phyloP scores from a whole-genome alignment of 2,797 vertebrate genomes.

The Chelon labrosus region DNA sequence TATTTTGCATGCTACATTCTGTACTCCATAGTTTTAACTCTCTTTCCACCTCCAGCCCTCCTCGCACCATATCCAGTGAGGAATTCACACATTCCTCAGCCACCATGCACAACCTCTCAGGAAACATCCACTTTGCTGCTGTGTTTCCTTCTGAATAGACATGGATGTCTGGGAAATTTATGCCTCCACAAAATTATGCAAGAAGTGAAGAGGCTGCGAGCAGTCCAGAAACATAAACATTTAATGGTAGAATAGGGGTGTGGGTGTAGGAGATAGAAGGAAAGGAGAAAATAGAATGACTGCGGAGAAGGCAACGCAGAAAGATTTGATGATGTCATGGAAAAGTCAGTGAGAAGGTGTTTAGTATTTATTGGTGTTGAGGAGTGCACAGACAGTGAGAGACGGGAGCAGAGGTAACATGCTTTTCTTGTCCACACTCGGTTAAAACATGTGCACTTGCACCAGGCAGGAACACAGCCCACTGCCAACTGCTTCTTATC shows the following conservation, averaged over 20 bases:
- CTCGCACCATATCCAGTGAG: constrained; percentile 48
- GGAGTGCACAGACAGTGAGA: constrained; percentile 10
- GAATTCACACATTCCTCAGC: constrained; percentile 74
- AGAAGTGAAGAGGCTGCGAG: constrained; percentile 15
- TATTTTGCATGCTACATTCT: constrained; percentile 6
- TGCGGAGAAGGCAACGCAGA: constrained; percentile 30
- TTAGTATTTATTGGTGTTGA: constrained; percentile 41
- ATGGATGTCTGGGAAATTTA: constrained; percentile 37
- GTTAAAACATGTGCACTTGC: constrained; percentile 36
- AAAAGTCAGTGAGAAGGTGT: constrained; percentile 50
- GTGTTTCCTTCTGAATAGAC: constrained; percentile 38
- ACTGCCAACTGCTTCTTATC: constrained; percentile 61
- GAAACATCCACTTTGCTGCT: constrained; percentile 62
- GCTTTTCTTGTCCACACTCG: constrained; percentile 24
- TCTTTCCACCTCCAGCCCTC: constrained; percentile 18
- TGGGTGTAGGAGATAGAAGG: background rate
- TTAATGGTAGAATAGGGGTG: constrained; percentile 5
- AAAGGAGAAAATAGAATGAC: background rate
- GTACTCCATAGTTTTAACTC: constrained; percentile 12
- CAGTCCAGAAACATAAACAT: constrained; percentile 20
- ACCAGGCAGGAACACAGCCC: constrained; percentile 33
- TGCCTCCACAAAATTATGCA: constrained; percentile 42
- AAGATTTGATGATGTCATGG: constrained; percentile 71
- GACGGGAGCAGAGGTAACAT: constrained; percentile 33
- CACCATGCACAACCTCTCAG: constrained; percentile 53